A percentile compares a stretch with the other conserved stretches of the same genome.
Conservation (phyloP, 2,113 vertebrate species). For the Neotragus pygmaeus region DNA sequence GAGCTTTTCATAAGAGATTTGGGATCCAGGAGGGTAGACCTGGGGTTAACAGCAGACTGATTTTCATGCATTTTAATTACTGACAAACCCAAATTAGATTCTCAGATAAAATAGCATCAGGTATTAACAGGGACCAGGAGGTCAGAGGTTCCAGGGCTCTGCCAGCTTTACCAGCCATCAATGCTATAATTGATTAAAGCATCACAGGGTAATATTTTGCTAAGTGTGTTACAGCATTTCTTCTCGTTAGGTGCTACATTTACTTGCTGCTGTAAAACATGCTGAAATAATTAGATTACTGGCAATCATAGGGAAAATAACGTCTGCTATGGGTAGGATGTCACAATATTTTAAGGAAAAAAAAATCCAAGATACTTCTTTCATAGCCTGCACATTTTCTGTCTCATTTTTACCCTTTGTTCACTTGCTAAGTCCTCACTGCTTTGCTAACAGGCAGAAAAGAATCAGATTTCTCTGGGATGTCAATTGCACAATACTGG, state of each 20-base stretch:
- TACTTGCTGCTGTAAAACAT: conserved; percentile 61
- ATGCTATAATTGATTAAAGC: conserved; percentile 78
- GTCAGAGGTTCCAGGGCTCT: conserved; percentile 56
- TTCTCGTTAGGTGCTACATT: conserved; percentile 65
- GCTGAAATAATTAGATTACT: conserved; percentile 75
- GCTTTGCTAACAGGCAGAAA: not conserved
- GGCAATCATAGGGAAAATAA: conserved; percentile 47
- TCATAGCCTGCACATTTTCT: not conserved
- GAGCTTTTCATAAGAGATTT: conserved; percentile 50
- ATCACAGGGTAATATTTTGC: conserved; percentile 64
- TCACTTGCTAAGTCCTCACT: not conserved
- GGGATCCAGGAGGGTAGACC: conserved; percentile 37
- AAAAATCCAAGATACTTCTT: not conserved
- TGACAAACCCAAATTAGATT: conserved; percentile 78
- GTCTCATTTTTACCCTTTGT: not conserved
- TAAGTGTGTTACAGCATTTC: conserved; percentile 50
- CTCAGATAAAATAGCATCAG: conserved; percentile 64
- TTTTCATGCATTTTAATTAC: conserved; percentile 78
- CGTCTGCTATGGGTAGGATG: not conserved
- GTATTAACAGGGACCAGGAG: conserved; percentile 52
- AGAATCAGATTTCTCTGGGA: not conserved
- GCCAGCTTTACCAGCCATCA: conserved; percentile 12
- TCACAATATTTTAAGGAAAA: conserved; percentile 42
- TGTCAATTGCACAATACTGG: not conserved
- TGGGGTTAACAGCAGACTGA: conserved; percentile 64